phyloP scores from a whole-genome alignment of 2,797 vertebrate species.

The Catostomus latipinnis region DNA sequence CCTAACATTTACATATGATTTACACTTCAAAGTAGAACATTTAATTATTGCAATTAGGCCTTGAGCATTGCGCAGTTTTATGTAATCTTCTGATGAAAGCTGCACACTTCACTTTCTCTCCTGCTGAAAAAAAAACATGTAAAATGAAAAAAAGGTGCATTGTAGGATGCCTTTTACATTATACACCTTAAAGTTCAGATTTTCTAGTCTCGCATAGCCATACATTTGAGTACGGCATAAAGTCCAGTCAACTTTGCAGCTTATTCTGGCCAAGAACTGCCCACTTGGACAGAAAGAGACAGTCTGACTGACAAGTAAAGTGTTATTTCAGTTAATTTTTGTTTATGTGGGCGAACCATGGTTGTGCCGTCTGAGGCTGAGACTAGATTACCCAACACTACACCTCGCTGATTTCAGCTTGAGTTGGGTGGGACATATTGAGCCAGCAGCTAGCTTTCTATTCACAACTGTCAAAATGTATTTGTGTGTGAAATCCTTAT shows the following conservation, averaged over 20 bases:
- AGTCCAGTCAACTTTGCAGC: too few species aligned
- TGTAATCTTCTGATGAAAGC: slow-evolving; percentile 73
- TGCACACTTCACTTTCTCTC: slow-evolving; percentile 53
- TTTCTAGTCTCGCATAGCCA: too few species aligned
- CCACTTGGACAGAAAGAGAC: too few species aligned
- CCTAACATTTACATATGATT: background rate
- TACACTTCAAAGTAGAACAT: background rate
- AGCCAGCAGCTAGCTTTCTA: background rate
- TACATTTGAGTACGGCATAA: too few species aligned
- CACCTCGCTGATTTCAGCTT: background rate
- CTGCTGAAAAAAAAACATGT: slow-evolving; percentile 33
- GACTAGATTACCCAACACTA: background rate
- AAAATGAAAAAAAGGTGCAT: background rate
- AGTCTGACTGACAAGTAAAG: too few species aligned
- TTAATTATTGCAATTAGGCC: slow-evolving; percentile 76
- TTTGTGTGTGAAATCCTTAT: slow-evolving; percentile 9
- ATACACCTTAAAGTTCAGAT: too few species aligned
- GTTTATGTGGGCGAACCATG: too few species aligned
- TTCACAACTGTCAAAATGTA: background rate
- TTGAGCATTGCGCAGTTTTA: slow-evolving; percentile 59
- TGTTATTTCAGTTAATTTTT: too few species aligned
- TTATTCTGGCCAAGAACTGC: too few species aligned
- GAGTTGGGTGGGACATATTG: background rate
- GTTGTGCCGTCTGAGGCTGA: too few species aligned
- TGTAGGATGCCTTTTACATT: background rate